Percentiles rank a stretch among this genome's conserved stretches.
phyloP scores from a whole-genome alignment of 2,888 invertebrate species.

The Drosophila recens region DNA sequence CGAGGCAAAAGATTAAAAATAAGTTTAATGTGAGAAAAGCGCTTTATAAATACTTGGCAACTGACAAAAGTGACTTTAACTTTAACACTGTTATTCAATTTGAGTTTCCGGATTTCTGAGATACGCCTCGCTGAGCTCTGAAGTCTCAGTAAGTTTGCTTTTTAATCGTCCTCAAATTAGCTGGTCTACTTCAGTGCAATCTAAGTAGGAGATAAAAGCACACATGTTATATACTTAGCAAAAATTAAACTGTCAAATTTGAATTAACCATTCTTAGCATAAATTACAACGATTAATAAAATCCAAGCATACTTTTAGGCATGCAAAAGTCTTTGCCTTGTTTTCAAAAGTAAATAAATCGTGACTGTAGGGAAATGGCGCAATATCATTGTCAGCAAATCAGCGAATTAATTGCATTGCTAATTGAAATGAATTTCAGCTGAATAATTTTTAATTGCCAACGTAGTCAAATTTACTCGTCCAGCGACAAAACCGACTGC shows the following conservation, averaged over 20 bases:
- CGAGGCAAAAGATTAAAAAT: conserved; percentile 59
- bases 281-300: not conserved
- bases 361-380: not conserved
- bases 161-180: conserved; percentile 43
- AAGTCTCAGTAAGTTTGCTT: conserved; percentile 36
- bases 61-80: conserved; percentile 63
- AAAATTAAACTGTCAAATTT: not conserved
- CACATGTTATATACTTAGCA: not conserved
- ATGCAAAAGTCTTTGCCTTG: not conserved
- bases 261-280: not conserved
- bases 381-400: conserved; percentile 15
- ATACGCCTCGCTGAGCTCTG: conserved; percentile 22
- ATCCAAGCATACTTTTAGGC: not conserved
- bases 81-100: conserved; percentile 70
- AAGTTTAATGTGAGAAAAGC: conserved; percentile 62
- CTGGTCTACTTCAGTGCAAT: conserved; percentile 4
- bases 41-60: conserved; percentile 71
- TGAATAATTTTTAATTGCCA: conserved; percentile 19
- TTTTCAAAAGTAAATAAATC: not conserved
- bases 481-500: conserved; percentile 13
- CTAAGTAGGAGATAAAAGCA: not conserved
- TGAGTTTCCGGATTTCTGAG: conserved; percentile 46
- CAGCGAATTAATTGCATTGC: conserved; percentile 34
- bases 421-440: conserved; percentile 15
- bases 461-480: conserved; percentile 1